phyloP scores from a whole-genome alignment of 1,140 invertebrate genomes.

The Rhizoglyphus robini region DNA sequence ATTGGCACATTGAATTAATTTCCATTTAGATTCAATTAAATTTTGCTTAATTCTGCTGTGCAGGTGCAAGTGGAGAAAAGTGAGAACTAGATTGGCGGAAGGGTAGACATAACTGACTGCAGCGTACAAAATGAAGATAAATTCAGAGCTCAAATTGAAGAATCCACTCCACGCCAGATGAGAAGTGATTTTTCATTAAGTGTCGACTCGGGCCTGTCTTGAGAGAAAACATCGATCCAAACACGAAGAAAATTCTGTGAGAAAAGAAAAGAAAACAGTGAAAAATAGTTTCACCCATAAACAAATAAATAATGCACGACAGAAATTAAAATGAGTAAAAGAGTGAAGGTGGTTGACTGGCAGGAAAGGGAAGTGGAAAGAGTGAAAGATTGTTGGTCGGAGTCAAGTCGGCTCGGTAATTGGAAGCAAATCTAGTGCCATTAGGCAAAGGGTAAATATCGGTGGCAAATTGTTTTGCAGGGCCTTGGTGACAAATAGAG shows the following conservation, averaged over 20 bases:
- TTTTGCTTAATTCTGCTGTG: background rate
- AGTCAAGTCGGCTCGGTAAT: constrained; percentile 2
- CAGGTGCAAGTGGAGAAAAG: background rate
- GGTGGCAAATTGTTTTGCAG: background rate
- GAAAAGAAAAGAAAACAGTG: background rate
- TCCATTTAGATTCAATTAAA: constrained; percentile 15
- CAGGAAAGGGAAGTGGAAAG: background rate
- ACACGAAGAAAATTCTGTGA: background rate
- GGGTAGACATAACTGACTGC: background rate
- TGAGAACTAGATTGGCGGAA: background rate
- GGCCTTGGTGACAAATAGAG: no score
- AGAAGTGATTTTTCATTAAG: constrained; percentile 11
- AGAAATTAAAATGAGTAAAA: constrained; percentile 2
- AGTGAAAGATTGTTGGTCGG: background rate
- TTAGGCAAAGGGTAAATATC: background rate
- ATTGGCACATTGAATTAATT: background rate
- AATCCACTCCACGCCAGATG: background rate
- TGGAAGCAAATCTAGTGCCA: constrained; percentile 10
- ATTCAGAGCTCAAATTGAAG: background rate
- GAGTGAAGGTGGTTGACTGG: background rate
- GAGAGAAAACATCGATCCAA: background rate
- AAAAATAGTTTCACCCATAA: constrained; percentile 4
- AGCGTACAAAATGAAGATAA: background rate
- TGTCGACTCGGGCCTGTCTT: background rate
- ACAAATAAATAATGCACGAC: background rate